phyloP scores from a whole-genome alignment of 2,797 vertebrate species.

The Hippoglossus hippoglossus region DNA sequence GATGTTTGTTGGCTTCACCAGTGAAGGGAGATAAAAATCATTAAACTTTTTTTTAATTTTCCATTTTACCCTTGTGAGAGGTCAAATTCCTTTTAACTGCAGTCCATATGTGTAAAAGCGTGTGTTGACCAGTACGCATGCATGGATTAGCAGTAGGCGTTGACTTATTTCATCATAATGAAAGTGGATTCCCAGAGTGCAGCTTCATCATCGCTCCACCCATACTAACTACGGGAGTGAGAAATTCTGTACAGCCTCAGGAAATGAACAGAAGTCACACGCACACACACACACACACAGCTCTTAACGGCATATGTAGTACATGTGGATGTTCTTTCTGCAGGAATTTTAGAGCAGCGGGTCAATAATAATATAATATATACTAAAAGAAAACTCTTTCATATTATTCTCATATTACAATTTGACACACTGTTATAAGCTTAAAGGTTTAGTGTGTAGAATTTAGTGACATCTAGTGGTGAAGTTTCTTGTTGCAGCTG shows the following conservation, averaged over 20 bases:
- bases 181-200: conserved; percentile 33
- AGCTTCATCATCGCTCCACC: conserved; percentile 57
- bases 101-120: neutral
- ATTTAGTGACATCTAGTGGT: too few species aligned
- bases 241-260: conserved; percentile 2
- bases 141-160: conserved; percentile 8
- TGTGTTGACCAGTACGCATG: neutral
- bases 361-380: too few species aligned
- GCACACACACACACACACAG: conserved; percentile 28
- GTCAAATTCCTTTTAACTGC: neutral
- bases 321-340: neutral
- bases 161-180: conserved; percentile 18
- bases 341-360: too few species aligned
- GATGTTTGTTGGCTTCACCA: too few species aligned
- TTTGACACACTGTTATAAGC: too few species aligned
- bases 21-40: too few species aligned
- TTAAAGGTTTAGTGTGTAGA: neutral
- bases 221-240: conserved; percentile 42
- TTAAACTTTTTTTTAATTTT: too few species aligned
- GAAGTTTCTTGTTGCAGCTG: too few species aligned
- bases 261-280: neutral
- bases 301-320: neutral
- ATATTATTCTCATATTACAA: too few species aligned
- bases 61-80: too few species aligned
- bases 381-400: too few species aligned